Evolutionary conservation across 2,888 invertebrate genomes (phyloP).

Genomic region (Lasioglossum pauxillum): DNA sequence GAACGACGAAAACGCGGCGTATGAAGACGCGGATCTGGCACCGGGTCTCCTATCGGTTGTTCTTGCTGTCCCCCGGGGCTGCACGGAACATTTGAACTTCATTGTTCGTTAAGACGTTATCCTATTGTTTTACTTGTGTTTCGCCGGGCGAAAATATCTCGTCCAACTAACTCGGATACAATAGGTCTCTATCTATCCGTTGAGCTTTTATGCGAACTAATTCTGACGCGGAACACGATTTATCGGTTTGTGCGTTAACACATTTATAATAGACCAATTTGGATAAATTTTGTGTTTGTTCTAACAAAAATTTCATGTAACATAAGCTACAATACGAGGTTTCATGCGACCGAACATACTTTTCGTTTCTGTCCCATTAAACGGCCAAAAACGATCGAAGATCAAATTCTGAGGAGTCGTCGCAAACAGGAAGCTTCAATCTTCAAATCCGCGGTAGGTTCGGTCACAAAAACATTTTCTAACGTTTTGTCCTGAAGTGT

Average conservation of each 20-base stretch:
- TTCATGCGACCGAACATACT: too few relatives aligned
- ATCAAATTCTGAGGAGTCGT: too few relatives aligned
- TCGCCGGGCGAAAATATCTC: neutral
- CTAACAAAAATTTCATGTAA: too few relatives aligned
- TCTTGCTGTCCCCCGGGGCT: neutral
- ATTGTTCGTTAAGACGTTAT: neutral
- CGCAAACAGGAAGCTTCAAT: too few relatives aligned
- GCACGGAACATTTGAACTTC: neutral
- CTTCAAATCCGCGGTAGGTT: too few relatives aligned
- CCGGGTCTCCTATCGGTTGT: neutral
- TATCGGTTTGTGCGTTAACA: neutral
- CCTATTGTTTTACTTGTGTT: neutral
- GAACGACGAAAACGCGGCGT: neutral
- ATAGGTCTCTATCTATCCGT: neutral
- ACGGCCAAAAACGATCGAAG: too few relatives aligned
- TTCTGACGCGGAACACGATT: too few relatives aligned
- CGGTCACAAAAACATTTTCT: too few relatives aligned
- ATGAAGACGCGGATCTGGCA: neutral
- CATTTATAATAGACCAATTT: neutral
- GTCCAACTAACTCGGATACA: neutral
- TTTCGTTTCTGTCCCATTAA: too few relatives aligned
- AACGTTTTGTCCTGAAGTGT: neutral
- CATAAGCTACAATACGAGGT: too few relatives aligned
- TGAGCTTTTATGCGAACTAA: neutral
- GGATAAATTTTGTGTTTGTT: too few relatives aligned